Evolutionary conservation across 2,888 invertebrate genomes (phyloP).

Genomic region (Ecliptopera silaceata): DNA sequence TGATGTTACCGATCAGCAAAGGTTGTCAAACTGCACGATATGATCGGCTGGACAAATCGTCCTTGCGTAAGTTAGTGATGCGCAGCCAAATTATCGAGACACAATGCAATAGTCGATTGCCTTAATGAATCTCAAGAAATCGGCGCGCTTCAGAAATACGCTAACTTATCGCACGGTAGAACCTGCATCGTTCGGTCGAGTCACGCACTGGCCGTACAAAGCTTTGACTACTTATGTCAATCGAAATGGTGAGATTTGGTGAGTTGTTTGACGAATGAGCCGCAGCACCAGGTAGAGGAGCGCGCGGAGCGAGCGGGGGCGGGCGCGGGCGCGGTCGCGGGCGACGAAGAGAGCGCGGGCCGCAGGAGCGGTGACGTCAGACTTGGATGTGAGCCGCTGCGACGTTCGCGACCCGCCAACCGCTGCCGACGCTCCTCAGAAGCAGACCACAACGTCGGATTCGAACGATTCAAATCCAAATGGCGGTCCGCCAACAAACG

Average conservation of each 20-base stretch:
- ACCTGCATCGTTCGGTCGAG: neutral
- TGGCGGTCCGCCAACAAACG: constrained; percentile 68
- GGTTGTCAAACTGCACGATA: neutral
- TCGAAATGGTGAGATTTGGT: constrained; percentile 89
- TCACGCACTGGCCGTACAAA: constrained; percentile 17
- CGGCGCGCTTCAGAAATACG: neutral
- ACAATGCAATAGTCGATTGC: neutral
- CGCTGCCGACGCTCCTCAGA: constrained; percentile 59
- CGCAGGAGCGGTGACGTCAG: constrained; percentile 83
- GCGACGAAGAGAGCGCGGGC: constrained; percentile 49
- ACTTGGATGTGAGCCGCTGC: constrained; percentile 69
- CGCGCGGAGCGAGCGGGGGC: constrained; percentile 75
- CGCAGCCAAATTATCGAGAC: neutral
- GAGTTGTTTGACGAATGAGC: constrained; percentile 90
- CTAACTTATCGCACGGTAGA: neutral
- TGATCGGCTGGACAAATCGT: neutral
- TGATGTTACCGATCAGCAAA: constrained; percentile 3
- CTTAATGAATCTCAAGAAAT: neutral
- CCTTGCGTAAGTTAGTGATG: neutral
- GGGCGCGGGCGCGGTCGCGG: constrained; percentile 37
- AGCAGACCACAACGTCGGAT: constrained; percentile 74
- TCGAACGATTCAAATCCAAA: constrained; percentile 75
- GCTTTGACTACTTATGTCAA: constrained; percentile 69
- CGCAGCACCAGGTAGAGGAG: constrained; percentile 90
- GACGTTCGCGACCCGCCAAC: constrained; percentile 55